Conservation (phyloP, 2,797 vertebrate genomes). For the Enteromius anoplus region DNA sequence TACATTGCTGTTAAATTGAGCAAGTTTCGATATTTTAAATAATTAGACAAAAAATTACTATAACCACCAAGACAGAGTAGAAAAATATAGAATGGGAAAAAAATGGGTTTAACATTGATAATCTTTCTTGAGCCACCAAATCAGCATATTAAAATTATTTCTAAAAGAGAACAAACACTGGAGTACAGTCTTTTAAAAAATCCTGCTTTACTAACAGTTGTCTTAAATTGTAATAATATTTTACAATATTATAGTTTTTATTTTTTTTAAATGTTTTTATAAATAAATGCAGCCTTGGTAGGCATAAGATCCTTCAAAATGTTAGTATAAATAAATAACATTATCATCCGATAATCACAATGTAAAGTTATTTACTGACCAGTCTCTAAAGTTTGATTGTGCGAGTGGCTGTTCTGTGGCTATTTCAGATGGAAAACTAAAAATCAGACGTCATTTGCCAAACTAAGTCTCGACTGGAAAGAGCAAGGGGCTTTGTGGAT, state of each 20-base stretch:
- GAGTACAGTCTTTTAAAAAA: neutral
- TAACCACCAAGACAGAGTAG: no score
- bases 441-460: constrained; percentile 52
- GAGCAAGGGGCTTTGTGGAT: constrained; percentile 80
- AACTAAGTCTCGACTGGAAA: constrained; percentile 72
- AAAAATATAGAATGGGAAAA: no score
- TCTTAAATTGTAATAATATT: neutral
- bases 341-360: neutral
- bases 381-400: neutral
- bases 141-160: neutral
- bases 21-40: neutral
- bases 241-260: no score
- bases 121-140: neutral
- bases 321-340: neutral
- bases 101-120: neutral
- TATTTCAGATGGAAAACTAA: constrained; percentile 68
- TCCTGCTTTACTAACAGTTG: neutral
- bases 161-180: neutral
- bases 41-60: neutral
- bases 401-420: constrained; percentile 25
- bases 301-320: neutral
- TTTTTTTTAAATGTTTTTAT: neutral
- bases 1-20: neutral
- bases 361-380: neutral
- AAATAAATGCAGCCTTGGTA: neutral